Conservation (phyloP, 2,113 vertebrate species). For the Herpailurus yagouaroundi region DNA sequence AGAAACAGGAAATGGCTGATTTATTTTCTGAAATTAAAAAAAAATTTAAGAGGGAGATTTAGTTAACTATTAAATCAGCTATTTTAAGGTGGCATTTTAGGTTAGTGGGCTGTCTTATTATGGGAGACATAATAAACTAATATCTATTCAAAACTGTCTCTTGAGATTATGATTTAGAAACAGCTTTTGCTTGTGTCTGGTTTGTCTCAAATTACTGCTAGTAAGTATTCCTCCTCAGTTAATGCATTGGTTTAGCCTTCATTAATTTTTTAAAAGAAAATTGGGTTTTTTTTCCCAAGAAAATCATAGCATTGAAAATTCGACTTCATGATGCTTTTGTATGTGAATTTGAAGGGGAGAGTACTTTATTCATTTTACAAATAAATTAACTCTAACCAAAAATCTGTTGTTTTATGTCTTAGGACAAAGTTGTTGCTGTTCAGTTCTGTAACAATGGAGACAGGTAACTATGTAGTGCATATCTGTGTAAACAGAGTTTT, state of each 20-base stretch:
- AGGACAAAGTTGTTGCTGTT: slow-evolving; percentile 98
- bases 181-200: slow-evolving; percentile 10
- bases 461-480: slow-evolving; percentile 88
- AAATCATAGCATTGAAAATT: slow-evolving; percentile 7
- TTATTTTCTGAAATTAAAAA: slow-evolving; percentile 47
- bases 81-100: neutral
- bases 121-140: neutral
- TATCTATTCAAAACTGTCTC: neutral
- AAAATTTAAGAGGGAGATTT: neutral
- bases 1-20: neutral
- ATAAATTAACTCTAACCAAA: slow-evolving; percentile 65
- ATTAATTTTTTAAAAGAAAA: slow-evolving; percentile 19
- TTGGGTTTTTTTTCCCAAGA: neutral
- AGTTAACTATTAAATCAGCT: neutral
- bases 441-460: slow-evolving; percentile 98
- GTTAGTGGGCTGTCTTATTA: neutral
- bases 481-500: slow-evolving; percentile 33
- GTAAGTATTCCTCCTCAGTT: slow-evolving; percentile 14
- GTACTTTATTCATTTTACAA: neutral
- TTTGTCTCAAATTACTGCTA: slow-evolving; percentile 44
- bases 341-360: slow-evolving; percentile 41
- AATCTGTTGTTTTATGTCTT: slow-evolving; percentile 71
- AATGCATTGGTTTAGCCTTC: neutral
- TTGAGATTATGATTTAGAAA: slow-evolving; percentile 15
- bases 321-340: neutral